Evolutionary conservation across 2,113 vertebrate species (phyloP).

Genomic region (Ceratotherium simum): DNA sequence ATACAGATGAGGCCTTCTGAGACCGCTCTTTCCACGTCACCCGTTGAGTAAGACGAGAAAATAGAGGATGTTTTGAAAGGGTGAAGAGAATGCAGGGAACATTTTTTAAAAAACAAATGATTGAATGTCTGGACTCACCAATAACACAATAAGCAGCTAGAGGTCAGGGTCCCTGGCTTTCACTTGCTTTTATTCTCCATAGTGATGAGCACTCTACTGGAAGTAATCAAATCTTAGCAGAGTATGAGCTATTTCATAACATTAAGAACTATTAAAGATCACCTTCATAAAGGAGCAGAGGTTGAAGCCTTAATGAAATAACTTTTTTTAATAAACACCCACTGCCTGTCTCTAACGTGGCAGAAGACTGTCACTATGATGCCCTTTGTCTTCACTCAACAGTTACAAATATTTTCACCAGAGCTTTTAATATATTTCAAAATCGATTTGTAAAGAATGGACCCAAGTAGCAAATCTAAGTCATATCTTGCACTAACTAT

Average conservation of each 20-base stretch:
- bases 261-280: constrained; percentile 13
- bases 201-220: constrained; percentile 12
- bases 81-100: background rate
- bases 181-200: constrained; percentile 37
- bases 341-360: background rate
- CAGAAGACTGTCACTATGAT: background rate
- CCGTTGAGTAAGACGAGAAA: background rate
- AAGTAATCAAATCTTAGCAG: constrained; percentile 11
- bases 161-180: constrained; percentile 4
- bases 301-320: constrained; percentile 33
- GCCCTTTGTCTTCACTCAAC: constrained; percentile 5
- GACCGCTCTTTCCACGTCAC: background rate
- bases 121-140: background rate
- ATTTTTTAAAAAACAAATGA: background rate
- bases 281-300: background rate
- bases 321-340: background rate
- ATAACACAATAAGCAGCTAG: background rate
- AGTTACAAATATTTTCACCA: background rate
- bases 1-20: background rate
- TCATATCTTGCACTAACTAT: background rate
- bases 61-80: background rate
- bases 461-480: background rate
- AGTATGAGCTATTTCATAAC: constrained; percentile 22
- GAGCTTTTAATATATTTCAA: background rate
- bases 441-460: background rate